These are phyloP conservation scores for Kryptolebias ocellatus DNA, from an alignment of 2,797 vertebrate species.

Conservation along the genomic window DNA sequence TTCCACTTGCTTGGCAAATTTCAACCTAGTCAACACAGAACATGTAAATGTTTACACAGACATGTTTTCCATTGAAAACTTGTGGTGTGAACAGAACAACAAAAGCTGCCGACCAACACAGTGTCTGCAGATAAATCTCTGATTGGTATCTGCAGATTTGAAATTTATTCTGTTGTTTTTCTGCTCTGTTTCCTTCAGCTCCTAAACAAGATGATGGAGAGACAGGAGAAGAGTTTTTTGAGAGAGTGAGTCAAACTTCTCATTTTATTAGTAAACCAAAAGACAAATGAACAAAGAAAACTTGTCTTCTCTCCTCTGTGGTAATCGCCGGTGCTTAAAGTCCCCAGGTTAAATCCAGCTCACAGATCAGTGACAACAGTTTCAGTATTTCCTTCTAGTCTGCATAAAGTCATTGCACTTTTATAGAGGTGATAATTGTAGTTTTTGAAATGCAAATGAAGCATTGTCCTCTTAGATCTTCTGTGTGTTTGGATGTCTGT, in stretches of 20 bases:
- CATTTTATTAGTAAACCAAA: slow-evolving; percentile 6
- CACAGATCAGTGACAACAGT: slow-evolving; percentile 27
- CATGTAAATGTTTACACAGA: slow-evolving; percentile 49
- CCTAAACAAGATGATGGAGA: slow-evolving; percentile 62
- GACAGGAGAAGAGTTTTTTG: slow-evolving; percentile 83
- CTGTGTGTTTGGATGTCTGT: slow-evolving; percentile 36
- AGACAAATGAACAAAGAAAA: slow-evolving; percentile 11
- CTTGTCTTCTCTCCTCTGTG: slow-evolving; percentile 5
- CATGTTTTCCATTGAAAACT: slow-evolving; percentile 20
- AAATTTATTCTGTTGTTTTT: neutral
- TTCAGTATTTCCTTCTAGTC: slow-evolving; percentile 38
- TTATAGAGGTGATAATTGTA: slow-evolving; percentile 58
- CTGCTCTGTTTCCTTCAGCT: slow-evolving; percentile 65
- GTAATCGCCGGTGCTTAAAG: slow-evolving; percentile 23
- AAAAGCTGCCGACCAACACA: slow-evolving; percentile 10
- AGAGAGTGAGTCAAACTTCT: slow-evolving; percentile 74
- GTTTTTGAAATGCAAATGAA: slow-evolving; percentile 76
- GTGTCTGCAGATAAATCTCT: slow-evolving; percentile 1
- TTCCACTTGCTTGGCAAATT: slow-evolving; percentile 54
- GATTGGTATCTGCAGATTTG: slow-evolving; percentile 1
- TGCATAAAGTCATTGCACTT: slow-evolving; percentile 49
- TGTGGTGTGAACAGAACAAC: slow-evolving; percentile 24
- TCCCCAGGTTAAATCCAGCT: slow-evolving; percentile 4
- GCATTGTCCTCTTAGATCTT: slow-evolving; percentile 64
- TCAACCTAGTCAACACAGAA: slow-evolving; percentile 49